Evolutionary conservation across 2,888 invertebrate genomes (phyloP).

Genomic region (Drosophila bunnanda): DNA sequence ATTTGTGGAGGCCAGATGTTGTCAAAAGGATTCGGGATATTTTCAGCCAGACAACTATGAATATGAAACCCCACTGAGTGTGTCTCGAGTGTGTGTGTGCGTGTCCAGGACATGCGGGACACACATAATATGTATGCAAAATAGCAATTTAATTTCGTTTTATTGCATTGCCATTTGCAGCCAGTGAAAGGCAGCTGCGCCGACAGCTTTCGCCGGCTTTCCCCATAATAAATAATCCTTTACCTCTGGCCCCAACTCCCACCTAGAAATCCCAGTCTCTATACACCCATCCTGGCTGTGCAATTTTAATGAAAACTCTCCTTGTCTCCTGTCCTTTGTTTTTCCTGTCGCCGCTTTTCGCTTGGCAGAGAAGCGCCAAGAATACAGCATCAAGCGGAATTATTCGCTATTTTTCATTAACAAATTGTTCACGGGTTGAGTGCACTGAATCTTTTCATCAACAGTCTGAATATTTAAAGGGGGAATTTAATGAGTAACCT

Average conservation of each 20-base stretch:
- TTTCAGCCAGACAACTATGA: slow-evolving; percentile 59
- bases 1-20: slow-evolving; percentile 62
- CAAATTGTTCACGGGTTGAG: slow-evolving; percentile 16
- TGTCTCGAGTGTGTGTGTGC: slow-evolving; percentile 23
- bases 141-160: slow-evolving; percentile 78
- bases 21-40: slow-evolving; percentile 69
- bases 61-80: slow-evolving; percentile 52
- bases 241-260: slow-evolving; percentile 12
- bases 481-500: neutral
- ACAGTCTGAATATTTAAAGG: slow-evolving; percentile 7
- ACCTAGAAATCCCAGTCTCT: slow-evolving; percentile 3
- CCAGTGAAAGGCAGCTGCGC: slow-evolving; percentile 66
- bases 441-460: slow-evolving; percentile 6
- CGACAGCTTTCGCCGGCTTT: slow-evolving; percentile 34
- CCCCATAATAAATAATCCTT: slow-evolving; percentile 69
- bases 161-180: slow-evolving; percentile 75
- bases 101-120: slow-evolving; percentile 48
- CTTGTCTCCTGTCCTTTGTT: slow-evolving; percentile 37
- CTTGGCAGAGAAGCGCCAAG: slow-evolving; percentile 24
- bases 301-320: slow-evolving; percentile 60
- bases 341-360: slow-evolving; percentile 30
- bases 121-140: slow-evolving; percentile 69
- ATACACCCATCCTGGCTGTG: slow-evolving; percentile 12
- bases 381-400: slow-evolving; percentile 13
- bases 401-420: slow-evolving; percentile 46